Conservation (phyloP, 1,140 invertebrate species). For the Fopius arisanus region DNA sequence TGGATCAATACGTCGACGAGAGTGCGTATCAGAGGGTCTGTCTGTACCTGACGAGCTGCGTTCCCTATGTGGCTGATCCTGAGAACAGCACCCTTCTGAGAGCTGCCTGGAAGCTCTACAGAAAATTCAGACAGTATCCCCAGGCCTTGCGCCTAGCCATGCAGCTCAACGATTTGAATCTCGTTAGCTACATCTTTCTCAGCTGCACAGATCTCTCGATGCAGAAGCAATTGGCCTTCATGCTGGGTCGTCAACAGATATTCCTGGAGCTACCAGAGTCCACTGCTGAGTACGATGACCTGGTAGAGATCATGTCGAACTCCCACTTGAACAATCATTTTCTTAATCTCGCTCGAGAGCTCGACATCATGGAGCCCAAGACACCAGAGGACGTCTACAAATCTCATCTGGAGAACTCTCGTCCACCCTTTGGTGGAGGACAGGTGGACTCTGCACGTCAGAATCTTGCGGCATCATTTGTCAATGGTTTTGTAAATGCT, state of each 20-base stretch:
- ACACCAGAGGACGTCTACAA: slow-evolving; percentile 99
- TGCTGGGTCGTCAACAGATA: slow-evolving; percentile 97
- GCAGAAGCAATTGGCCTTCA: slow-evolving; percentile 96
- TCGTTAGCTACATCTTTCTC: slow-evolving; percentile 87
- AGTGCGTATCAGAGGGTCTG: slow-evolving; percentile 94
- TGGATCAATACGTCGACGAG: slow-evolving; percentile 92
- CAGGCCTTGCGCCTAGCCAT: slow-evolving; percentile 94
- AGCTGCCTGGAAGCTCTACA: slow-evolving; percentile 87
- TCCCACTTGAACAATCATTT: slow-evolving; percentile 96
- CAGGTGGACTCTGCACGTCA: slow-evolving; percentile 94
- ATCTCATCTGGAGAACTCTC: slow-evolving; percentile 92
- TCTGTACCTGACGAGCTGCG: slow-evolving; percentile 95
- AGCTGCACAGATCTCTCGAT: slow-evolving; percentile 87
- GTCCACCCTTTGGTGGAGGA: slow-evolving; percentile 83
- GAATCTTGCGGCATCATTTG: slow-evolving; percentile 97
- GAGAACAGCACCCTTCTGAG: slow-evolving; percentile 91
- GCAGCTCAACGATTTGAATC: slow-evolving; percentile 88
- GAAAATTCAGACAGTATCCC: slow-evolving; percentile 93
- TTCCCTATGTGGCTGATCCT: slow-evolving; percentile 97
- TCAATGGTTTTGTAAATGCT: slow-evolving; percentile 99
- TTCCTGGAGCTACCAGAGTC: slow-evolving; percentile 78
- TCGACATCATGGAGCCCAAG: slow-evolving; percentile 99
- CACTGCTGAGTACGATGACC: slow-evolving; percentile 84
- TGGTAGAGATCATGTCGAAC: slow-evolving; percentile 97
- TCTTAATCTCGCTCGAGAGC: slow-evolving; percentile 92